Conservation (phyloP, 2,888 invertebrate species). For the Frankliniella intonsa region DNA sequence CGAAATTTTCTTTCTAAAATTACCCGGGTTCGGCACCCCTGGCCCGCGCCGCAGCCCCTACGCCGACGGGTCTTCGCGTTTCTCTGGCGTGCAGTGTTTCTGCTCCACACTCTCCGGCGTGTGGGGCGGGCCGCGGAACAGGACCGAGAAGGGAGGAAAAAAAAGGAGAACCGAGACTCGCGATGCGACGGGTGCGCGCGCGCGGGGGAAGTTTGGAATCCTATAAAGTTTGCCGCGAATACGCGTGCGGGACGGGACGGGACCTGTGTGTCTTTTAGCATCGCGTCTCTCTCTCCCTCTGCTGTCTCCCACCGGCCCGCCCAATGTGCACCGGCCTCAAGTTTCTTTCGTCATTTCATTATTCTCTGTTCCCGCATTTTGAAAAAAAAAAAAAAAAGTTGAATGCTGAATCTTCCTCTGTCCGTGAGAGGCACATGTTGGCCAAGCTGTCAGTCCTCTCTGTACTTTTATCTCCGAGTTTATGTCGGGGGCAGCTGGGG, state of each 20-base stretch:
- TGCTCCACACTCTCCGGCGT: background rate
- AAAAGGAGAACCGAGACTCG: no score
- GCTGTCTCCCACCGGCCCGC: background rate
- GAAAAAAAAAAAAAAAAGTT: no score
- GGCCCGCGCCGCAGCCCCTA: background rate
- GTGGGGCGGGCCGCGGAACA: background rate
- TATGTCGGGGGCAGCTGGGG: no score
- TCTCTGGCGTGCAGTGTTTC: background rate
- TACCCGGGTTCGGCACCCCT: no score
- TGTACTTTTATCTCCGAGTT: no score
- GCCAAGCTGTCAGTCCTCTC: no score
- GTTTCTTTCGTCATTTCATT: no score
- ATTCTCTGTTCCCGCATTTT: no score
- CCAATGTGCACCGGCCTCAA: no score
- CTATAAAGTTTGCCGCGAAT: slow-evolving; percentile 7
- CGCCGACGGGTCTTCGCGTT: background rate
- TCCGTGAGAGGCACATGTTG: no score
- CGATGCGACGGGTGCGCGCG: background rate
- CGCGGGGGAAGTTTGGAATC: slow-evolving; percentile 17
- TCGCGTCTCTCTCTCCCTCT: background rate
- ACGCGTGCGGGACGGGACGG: background rate
- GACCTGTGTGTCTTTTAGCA: background rate
- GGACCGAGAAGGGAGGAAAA: background rate
- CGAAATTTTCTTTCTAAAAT: no score
- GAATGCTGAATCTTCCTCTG: no score